Evolutionary conservation across 2,888 invertebrate species (phyloP), one percentile per base, ranked within the genome.

Genomic region (Cheilosia vernalis): DNA sequence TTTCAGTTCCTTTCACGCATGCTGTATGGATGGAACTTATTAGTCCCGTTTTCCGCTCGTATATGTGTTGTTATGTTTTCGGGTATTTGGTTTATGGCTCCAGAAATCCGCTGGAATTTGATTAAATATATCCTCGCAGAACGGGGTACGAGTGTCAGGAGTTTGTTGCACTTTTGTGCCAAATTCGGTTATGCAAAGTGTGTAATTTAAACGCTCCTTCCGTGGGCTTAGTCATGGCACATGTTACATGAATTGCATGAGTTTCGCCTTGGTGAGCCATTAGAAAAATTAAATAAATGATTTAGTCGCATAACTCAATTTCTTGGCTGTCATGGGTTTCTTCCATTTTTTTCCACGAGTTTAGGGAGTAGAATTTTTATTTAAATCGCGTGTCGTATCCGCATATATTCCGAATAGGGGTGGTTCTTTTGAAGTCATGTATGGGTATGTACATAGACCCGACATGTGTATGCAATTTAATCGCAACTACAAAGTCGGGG

Each of bases 81-180:
- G 19, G 19, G 37, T 19, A 21, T 58, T 81, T 70, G 76, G 80
- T 80, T 81, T 85, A 79, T 81, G 85, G 80, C 79, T 61, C 21
- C 76, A 47, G 40, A 49, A 60, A 64, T 76, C 69, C 33, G 15
- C 55, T 64, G 33, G 80, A 85, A 80, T 85, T 76, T 81, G 70
- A 79, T 79, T 84, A 69, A 83, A 78, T 83, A 78, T 61, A 69
- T 61, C 51, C 55, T 55, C 53, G 27, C 19, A 2, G 44, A 19
- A 55, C 27, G 63, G 53, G 49, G 51, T 37, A 37, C 30, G 44
- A 61, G 30, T 51, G 42, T 10, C 37, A 2, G n/a, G 63, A 58
- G 85, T 85, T 85, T 85, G 19, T 85, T 85, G 85, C 85, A 61
- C 85, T 85, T 76, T 80, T 80, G 85, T 80, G 80, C 85, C 44